A percentile compares a stretch with the other conserved stretches of the same genome.
phyloP scores from a whole-genome alignment of 2,113 vertebrate species.

The Acrocephalus arundinaceus region DNA sequence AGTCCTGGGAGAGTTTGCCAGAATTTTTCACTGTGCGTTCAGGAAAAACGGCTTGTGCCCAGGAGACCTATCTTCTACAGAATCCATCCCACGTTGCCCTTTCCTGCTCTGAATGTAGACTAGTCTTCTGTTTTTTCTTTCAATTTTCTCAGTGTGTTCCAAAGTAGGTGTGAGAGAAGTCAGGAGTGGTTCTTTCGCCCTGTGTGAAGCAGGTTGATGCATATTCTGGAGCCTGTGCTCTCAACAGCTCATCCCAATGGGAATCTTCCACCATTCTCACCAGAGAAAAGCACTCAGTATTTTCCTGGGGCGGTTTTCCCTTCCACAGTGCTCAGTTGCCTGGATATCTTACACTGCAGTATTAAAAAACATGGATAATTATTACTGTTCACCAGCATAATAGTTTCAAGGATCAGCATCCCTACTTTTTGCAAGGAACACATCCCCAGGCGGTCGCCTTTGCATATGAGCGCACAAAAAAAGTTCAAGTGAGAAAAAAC shows the following conservation, averaged over 20 bases:
- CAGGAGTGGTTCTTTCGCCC: fast-evolving
- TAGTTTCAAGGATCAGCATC: conserved; percentile 21
- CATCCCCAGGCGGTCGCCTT: conserved; percentile 3
- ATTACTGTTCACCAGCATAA: not conserved
- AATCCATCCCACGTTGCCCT: not conserved
- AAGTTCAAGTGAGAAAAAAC: not conserved
- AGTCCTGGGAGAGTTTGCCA: not conserved
- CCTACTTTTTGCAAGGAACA: not conserved
- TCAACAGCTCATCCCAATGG: not conserved
- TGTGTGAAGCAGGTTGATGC: fast-evolving
- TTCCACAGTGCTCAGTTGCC: not conserved
- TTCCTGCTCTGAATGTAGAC: not conserved
- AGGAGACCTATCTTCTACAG: not conserved
- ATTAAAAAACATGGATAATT: not conserved
- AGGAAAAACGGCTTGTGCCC: not conserved
- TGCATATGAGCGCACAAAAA: not conserved
- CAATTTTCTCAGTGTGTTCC: not conserved
- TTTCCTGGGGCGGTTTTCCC: not conserved
- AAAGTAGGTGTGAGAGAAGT: not conserved
- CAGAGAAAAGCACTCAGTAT: not conserved
- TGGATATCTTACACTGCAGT: not conserved
- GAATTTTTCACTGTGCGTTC: not conserved
- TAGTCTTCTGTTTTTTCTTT: not conserved
- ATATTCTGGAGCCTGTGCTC: not conserved
- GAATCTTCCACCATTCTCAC: not conserved